Percentiles rank a stretch among this genome's conserved stretches.
Conservation (phyloP, 37 sponge, comb jelly and placozoan genomes). For the Crambe crambe region DNA sequence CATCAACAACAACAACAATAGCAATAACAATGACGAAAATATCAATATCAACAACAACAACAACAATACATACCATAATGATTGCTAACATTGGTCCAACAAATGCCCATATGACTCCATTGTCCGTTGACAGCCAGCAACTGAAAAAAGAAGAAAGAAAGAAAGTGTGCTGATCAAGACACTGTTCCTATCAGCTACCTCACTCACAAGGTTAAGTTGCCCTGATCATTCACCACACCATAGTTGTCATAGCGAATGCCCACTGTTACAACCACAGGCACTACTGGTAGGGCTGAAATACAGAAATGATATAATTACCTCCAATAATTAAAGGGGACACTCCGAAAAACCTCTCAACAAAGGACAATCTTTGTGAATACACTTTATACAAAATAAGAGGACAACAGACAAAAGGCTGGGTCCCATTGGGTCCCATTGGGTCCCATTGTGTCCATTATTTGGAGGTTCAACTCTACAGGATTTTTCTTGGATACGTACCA, state of each 20-base stretch:
- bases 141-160: conserved; percentile 13
- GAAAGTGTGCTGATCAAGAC: not conserved
- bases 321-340: too few relatives aligned
- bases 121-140: conserved; percentile 59
- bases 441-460: too few relatives aligned
- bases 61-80: conserved; percentile 36
- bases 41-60: too few relatives aligned
- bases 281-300: conserved; percentile 28
- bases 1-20: too few relatives aligned
- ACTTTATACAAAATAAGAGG: too few relatives aligned
- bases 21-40: too few relatives aligned
- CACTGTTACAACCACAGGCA: conserved; percentile 46
- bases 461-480: too few relatives aligned
- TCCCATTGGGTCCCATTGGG: too few relatives aligned
- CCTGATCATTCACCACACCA: conserved; percentile 20
- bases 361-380: too few relatives aligned
- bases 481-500: conserved; percentile 29
- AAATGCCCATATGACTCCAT: conserved; percentile 64
- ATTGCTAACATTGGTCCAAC: conserved; percentile 54
- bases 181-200: not conserved
- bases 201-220: conserved; percentile 27
- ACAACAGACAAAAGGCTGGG: too few relatives aligned
- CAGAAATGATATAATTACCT: not conserved
- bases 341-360: too few relatives aligned
- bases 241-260: conserved; percentile 26